Evolutionary conservation across 2,113 vertebrate species (phyloP), one percentile per base, ranked within the genome.

Genomic region (Rhineura floridana): DNA sequence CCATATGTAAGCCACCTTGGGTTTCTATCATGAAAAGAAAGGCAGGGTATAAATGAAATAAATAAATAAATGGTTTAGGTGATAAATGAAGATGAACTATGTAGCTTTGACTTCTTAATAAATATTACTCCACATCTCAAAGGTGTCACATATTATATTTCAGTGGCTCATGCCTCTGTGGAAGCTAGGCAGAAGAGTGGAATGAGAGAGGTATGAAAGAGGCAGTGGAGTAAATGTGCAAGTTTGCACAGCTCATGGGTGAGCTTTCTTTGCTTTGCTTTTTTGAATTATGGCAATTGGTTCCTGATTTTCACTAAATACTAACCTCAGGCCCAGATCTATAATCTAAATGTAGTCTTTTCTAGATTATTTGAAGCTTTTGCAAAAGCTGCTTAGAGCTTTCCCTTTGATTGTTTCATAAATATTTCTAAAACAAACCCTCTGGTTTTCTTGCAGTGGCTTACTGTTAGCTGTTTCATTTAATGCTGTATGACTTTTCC

Each of bases 301-400:
- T 69, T 25, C 21, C 33, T 75, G 50, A 25, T 17, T 63, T 62
- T n/a, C 15, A 36, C 0, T 87, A 33, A 75, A 73, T 86, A 72
- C 39, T n/a, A n/a, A n/a, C n/a, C n/a, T n/a, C 6, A 87, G 84
- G 36, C 4, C 65, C 19, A 84, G n/a, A 83, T 48, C 55, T 33
- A 86, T 84, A 88, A 78, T 15, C 50, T 28, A 52, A n/a, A n/a
- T n/a, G n/a, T n/a, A n/a, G n/a, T 62, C 87, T 86, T 48, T 67
- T 44, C 90, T 95, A 90, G 93, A 36, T 88, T 28, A 80, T 85
- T 87, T 33, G 77, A 52, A 85, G 67, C 42, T 0, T 59, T 83
- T 92, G 42, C 30, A 33, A 9, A 11, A 88, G 48, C 93, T 91
- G 87, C 2, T 0, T n/a, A n/a, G n/a, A n/a, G n/a, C n/a, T 3